A percentile compares a stretch with the other conserved stretches of the same genome.
Conservation (phyloP, 2,113 vertebrate genomes). For the Chaetura pelagica region DNA sequence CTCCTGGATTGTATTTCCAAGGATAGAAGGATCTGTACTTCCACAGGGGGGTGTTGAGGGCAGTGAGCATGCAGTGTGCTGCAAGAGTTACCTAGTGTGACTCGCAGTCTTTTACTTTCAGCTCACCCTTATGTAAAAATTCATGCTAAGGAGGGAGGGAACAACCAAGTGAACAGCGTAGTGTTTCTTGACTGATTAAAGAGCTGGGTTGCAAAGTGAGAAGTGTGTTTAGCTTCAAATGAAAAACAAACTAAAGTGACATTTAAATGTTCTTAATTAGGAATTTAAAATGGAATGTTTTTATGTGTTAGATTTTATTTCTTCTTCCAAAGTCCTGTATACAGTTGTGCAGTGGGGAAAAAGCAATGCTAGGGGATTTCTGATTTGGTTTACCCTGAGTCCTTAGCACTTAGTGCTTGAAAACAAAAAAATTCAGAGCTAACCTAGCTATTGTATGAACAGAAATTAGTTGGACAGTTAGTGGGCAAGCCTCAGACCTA, state of each 20-base stretch:
- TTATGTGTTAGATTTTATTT: neutral
- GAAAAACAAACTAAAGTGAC: neutral
- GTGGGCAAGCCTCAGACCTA: neutral
- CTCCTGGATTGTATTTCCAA: neutral
- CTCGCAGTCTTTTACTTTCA: neutral
- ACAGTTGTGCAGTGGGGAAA: neutral
- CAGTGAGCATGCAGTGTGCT: accelerated
- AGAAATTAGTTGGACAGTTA: neutral
- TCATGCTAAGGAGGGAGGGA: neutral
- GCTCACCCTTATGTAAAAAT: neutral
- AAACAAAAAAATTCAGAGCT: conserved; percentile 7
- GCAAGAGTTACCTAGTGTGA: neutral
- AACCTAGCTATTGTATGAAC: neutral
- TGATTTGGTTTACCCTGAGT: neutral
- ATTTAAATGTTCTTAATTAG: neutral
- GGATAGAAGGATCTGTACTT: neutral
- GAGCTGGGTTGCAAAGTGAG: neutral
- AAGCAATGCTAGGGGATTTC: neutral
- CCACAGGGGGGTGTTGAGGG: neutral
- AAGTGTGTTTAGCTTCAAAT: neutral
- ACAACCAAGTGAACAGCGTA: neutral
- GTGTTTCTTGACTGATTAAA: neutral
- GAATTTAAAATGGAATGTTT: neutral
- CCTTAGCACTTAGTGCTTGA: neutral
- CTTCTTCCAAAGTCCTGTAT: neutral